Conservation (phyloP, 2,113 vertebrate genomes). For the Hippocampus comes region DNA sequence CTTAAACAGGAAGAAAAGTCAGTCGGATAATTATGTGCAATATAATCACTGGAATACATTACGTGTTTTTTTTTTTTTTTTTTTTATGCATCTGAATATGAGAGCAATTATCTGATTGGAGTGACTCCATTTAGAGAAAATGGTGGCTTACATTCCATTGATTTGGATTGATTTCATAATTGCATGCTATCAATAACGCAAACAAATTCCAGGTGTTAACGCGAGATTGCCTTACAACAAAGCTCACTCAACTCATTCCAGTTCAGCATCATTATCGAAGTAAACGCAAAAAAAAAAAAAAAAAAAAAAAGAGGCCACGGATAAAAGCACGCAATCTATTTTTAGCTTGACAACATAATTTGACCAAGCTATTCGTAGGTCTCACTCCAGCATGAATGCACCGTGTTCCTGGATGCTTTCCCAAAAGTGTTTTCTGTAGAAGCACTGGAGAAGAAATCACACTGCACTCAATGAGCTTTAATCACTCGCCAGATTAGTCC, state of each 20-base stretch:
- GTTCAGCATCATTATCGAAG: constrained; percentile 3
- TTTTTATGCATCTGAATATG: not conserved
- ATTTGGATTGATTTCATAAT: constrained; percentile 1
- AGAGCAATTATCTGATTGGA: not conserved
- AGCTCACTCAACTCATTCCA: constrained; percentile 32
- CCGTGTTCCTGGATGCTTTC: not conserved
- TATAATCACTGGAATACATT: not conserved
- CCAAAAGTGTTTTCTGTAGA: constrained; percentile 16
- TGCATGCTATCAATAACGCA: not conserved
- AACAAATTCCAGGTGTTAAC: not conserved
- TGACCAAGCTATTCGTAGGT: not conserved
- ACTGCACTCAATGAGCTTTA: constrained; percentile 47
- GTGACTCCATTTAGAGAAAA: not conserved
- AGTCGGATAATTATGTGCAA: not conserved
- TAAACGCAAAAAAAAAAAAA: constrained; percentile 14
- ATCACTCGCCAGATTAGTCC: constrained; percentile 61
- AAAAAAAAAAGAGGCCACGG: not conserved
- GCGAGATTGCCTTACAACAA: constrained; percentile 21
- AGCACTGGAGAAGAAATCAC: constrained; percentile 14
- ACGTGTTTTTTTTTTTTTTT: too few species aligned
- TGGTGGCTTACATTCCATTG: not conserved
- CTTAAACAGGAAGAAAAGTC: constrained; percentile 58
- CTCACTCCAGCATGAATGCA: not conserved
- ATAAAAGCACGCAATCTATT: not conserved
- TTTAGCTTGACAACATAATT: constrained; percentile 18